These are phyloP conservation scores for Drosophila mauritiana DNA, from an alignment of 1,140 invertebrate species.

Conservation along the genomic window DNA sequence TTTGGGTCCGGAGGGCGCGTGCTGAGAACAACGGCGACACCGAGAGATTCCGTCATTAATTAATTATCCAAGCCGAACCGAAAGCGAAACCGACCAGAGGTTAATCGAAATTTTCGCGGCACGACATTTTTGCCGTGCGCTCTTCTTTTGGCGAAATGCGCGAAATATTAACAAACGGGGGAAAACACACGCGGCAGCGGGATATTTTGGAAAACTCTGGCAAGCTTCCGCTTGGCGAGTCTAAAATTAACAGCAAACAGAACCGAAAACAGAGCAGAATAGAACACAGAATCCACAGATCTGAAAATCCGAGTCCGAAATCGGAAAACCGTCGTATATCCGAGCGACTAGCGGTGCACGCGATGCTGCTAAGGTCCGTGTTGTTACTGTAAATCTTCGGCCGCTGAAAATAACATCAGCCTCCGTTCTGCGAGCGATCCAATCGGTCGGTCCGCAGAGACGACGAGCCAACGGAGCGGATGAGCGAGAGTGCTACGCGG, in stretches of 20 bases:
- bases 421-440: slow-evolving; percentile 21
- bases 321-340: slow-evolving; percentile 59
- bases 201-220: slow-evolving; percentile 56
- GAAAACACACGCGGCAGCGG: slow-evolving; percentile 52
- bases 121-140: slow-evolving; percentile 44
- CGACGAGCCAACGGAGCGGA: slow-evolving; percentile 9
- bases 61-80: slow-evolving; percentile 63
- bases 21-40: slow-evolving; percentile 65
- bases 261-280: not conserved
- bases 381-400: slow-evolving; percentile 78
- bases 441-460: not conserved
- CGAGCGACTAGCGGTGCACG: slow-evolving; percentile 61
- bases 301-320: slow-evolving; percentile 35
- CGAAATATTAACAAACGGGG: slow-evolving; percentile 21
- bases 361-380: slow-evolving; percentile 74
- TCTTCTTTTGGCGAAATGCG: slow-evolving; percentile 7
- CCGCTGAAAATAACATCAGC: slow-evolving; percentile 79
- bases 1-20: slow-evolving; percentile 72
- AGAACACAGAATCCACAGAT: slow-evolving; percentile 25
- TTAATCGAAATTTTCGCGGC: slow-evolving; percentile 67
- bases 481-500: slow-evolving; percentile 56
- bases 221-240: slow-evolving; percentile 51
- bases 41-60: slow-evolving; percentile 76
- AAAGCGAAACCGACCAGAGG: slow-evolving; percentile 51
- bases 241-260: slow-evolving; percentile 62